Base-by-base conservation (phyloP, 2,888 invertebrate genomes). In the Rotaria magnacalcarata region DNA sequence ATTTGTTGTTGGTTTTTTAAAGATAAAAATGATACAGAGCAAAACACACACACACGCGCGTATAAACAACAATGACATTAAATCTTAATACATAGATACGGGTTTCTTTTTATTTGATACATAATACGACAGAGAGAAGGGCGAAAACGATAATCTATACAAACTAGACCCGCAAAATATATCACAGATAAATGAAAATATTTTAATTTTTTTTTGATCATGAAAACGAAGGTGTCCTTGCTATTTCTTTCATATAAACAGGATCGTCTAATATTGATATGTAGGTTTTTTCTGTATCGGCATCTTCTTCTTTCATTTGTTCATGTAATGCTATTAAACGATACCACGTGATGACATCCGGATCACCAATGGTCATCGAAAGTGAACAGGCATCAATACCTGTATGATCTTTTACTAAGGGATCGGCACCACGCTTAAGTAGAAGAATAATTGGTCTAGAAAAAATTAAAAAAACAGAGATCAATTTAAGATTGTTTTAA, bases 371-470 rank as follows among this genome's bases (percentile, higher is more conserved):
- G n/a, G 3, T n/a, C 80, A 80, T 80, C 4, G 80, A 80, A 10
- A 47, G 47, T 47, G 47, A 8, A 47, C 80, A 80, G 0, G 97
- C 95, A 88, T 95, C 94, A 88, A 94, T 93, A 0, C 95, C 95
- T 84, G 94, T 93, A 88, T 93, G 93, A 90, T 96, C 95, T 86
- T 93, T 91, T 85, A 95, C 92, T 88, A 95, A 94, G 89, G 96
- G 95, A 92, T 96, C 94, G 0, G 96, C 96, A 88, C 95, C 94
- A 90, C 96, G 95, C 90, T 96, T 95, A 74, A 97, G 92, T 86
- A 97, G 92, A 87, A 96, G 93, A 90, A 96, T 96, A 14, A 97
- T 96, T 93, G 96, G 94, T 85, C 96, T 96, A 89, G 86, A 85
- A 88, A 56, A 87, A 85, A 87, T 84, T 41, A 87, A 47, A 10